These are phyloP conservation scores for Mandrillus leucophaeus DNA, from an alignment of 2,113 vertebrate species.

Conservation along the genomic window DNA sequence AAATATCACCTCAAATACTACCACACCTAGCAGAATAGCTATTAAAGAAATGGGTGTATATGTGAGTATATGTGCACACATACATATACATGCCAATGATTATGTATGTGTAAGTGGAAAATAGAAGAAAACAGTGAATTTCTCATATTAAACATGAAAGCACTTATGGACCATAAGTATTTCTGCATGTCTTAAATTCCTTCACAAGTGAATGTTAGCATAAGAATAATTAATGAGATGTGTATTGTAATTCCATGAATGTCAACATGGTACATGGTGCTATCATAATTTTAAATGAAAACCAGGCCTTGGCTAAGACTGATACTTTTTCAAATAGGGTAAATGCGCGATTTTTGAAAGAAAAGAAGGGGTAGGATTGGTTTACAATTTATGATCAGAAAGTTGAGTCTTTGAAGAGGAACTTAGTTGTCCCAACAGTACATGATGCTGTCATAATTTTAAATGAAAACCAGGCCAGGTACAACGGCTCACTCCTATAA, in stretches of 20 bases:
- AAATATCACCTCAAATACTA: background rate
- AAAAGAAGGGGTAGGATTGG: no score
- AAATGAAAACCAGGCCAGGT: background rate
- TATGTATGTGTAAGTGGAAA: background rate
- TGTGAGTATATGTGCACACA: background rate
- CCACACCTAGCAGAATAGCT: background rate
- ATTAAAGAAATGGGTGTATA: background rate
- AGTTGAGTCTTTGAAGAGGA: no score
- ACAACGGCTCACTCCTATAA: no score
- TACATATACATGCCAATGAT: background rate
- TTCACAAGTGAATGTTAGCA: background rate
- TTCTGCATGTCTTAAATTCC: background rate
- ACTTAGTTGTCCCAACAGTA: background rate
- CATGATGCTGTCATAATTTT: background rate
- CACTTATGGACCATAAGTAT: background rate
- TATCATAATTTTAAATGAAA: constrained; percentile 21
- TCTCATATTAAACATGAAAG: background rate
- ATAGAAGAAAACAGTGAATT: background rate
- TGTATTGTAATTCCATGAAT: background rate
- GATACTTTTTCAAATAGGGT: no score
- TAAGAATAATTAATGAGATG: background rate
- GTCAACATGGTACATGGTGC: background rate
- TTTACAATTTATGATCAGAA: no score
- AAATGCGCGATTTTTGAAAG: no score
- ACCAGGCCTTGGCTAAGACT: background rate